Percentiles rank a stretch among this genome's conserved stretches.
Conservation (phyloP, 2,797 vertebrate species). For the Catharus ustulatus region DNA sequence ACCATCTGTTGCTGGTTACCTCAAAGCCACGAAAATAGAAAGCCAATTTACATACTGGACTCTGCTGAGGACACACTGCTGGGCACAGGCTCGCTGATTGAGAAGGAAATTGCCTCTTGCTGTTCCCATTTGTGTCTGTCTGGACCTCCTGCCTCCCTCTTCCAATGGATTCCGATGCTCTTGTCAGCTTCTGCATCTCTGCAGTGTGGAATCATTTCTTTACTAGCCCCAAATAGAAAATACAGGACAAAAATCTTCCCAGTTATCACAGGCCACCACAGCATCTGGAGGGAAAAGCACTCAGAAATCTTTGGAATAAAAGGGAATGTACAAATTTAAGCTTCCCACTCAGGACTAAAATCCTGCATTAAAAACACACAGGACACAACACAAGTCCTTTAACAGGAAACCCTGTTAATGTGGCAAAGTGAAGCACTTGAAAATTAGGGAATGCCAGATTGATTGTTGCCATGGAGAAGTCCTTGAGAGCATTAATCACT, state of each 20-base stretch:
- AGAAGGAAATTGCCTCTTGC: background rate
- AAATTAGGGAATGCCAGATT: slow-evolving; percentile 59
- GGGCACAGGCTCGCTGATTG: background rate
- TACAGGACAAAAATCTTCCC: background rate
- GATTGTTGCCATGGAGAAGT: slow-evolving; percentile 67
- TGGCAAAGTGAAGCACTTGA: slow-evolving; percentile 34
- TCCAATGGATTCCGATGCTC: background rate
- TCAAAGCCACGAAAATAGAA: slow-evolving; percentile 54
- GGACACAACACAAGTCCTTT: background rate
- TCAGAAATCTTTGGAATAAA: background rate
- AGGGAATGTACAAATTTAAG: background rate
- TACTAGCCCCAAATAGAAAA: background rate
- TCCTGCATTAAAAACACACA: background rate
- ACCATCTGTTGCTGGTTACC: slow-evolving; percentile 69
- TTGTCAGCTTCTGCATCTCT: background rate
- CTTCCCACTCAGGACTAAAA: background rate
- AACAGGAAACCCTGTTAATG: background rate
- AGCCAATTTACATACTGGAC: background rate
- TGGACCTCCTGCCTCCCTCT: background rate
- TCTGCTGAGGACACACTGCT: background rate
- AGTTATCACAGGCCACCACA: background rate
- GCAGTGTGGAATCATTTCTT: background rate
- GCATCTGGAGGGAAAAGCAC: background rate
- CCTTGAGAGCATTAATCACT: slow-evolving; percentile 53
- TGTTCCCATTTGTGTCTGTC: background rate